Conservation (phyloP, 2,113 vertebrate genomes). For the Edolisoma coerulescens region DNA sequence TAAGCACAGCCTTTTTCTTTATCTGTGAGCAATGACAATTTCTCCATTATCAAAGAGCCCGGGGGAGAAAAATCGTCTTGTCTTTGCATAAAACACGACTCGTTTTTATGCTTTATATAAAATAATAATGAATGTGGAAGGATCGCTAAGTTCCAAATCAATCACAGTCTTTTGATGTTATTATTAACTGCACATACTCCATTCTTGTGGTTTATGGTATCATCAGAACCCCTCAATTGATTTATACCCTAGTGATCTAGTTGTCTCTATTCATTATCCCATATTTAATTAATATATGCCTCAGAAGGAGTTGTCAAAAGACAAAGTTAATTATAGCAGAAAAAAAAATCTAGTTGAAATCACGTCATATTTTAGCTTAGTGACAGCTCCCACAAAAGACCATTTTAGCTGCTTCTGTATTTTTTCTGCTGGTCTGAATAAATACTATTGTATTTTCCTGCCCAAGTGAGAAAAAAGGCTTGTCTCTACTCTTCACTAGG, state of each 20-base stretch:
- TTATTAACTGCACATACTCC: constrained; percentile 64
- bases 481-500: neutral
- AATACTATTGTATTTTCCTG: neutral
- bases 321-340: constrained; percentile 63
- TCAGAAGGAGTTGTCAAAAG: constrained; percentile 69
- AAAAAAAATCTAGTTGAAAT: constrained; percentile 25
- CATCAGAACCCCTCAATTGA: constrained; percentile 68
- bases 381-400: constrained; percentile 5
- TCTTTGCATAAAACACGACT: constrained; percentile 36
- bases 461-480: neutral
- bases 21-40: constrained; percentile 18
- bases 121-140: constrained; percentile 65
- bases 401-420: neutral
- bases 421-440: neutral
- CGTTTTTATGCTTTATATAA: constrained; percentile 59
- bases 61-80: neutral
- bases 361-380: constrained; percentile 23
- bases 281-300: constrained; percentile 67
- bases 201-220: constrained; percentile 65
- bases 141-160: constrained; percentile 64
- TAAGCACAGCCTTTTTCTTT: neutral
- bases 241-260: constrained; percentile 66
- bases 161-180: constrained; percentile 64
- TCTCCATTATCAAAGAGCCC: constrained; percentile 7
- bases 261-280: constrained; percentile 65